Conservation (phyloP, 2,888 invertebrate genomes). For the Thelaira solivaga region DNA sequence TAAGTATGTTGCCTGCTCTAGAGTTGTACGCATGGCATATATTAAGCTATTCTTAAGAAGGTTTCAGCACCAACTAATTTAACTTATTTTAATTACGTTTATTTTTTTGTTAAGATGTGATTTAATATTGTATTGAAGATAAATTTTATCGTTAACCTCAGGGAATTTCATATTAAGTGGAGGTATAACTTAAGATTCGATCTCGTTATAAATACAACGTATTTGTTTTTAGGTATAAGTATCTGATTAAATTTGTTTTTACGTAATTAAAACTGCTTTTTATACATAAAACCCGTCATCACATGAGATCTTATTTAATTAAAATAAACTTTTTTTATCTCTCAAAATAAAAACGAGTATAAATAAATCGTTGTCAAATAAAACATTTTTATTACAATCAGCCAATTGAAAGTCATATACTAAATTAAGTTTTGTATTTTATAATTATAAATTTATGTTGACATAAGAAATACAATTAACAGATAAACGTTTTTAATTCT, state of each 20-base stretch:
- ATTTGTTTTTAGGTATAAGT: too few species aligned
- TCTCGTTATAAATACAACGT: too few species aligned
- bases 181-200: too few species aligned
- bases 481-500: slow-evolving; percentile 41
- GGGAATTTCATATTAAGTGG: too few species aligned
- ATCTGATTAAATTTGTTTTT: slow-evolving; percentile 3
- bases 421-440: slow-evolving; percentile 49
- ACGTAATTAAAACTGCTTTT: slow-evolving; percentile 16
- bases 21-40: too few species aligned
- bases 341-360: not conserved
- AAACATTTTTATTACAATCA: slow-evolving; percentile 50
- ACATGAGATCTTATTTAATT: slow-evolving; percentile 47
- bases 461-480: slow-evolving; percentile 30
- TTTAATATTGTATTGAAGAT: too few species aligned
- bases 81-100: too few species aligned
- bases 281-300: slow-evolving; percentile 34
- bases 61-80: too few species aligned
- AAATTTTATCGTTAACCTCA: too few species aligned
- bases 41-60: too few species aligned
- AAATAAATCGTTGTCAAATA: slow-evolving; percentile 50
- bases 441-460: slow-evolving; percentile 36
- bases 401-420: slow-evolving; percentile 4
- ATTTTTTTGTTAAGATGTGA: too few species aligned
- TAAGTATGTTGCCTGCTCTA: too few species aligned
- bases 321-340: slow-evolving; percentile 12